phyloP scores from a whole-genome alignment of 2,113 vertebrate genomes.

The Nymphicus hollandicus region DNA sequence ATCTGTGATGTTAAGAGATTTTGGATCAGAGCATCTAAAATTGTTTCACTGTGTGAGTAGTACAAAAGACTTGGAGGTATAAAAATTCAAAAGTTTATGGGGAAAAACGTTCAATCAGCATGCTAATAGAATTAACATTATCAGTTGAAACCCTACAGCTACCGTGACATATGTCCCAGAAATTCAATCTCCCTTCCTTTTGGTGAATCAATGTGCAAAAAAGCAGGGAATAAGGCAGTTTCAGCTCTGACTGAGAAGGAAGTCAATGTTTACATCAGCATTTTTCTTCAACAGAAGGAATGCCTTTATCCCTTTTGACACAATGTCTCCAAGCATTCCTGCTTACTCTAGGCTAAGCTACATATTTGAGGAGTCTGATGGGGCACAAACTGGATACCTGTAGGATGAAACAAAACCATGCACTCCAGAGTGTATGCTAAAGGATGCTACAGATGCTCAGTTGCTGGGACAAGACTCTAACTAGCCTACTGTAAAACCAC shows the following conservation, averaged over 20 bases:
- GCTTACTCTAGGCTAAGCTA: not conserved
- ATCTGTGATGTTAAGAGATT: conserved; percentile 15
- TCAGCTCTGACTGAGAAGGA: not conserved
- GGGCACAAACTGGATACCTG: not conserved
- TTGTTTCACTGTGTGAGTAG: not conserved
- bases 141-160: not conserved
- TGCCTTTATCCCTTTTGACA: not conserved
- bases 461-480: not conserved
- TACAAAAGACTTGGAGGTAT: not conserved
- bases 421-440: not conserved
- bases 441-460: not conserved
- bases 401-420: not conserved
- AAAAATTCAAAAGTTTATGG: not conserved
- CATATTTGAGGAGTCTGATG: not conserved
- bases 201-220: not conserved
- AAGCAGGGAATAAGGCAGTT: not conserved
- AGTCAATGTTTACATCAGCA: not conserved
- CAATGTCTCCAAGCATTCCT: not conserved
- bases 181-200: not conserved
- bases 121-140: not conserved
- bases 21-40: not conserved
- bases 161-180: not conserved
- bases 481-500: not conserved
- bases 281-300: not conserved
- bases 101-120: not conserved